These are phyloP conservation scores for Pongo pygmaeus DNA, from an alignment of 2,113 vertebrate species.

Conservation along the genomic window DNA sequence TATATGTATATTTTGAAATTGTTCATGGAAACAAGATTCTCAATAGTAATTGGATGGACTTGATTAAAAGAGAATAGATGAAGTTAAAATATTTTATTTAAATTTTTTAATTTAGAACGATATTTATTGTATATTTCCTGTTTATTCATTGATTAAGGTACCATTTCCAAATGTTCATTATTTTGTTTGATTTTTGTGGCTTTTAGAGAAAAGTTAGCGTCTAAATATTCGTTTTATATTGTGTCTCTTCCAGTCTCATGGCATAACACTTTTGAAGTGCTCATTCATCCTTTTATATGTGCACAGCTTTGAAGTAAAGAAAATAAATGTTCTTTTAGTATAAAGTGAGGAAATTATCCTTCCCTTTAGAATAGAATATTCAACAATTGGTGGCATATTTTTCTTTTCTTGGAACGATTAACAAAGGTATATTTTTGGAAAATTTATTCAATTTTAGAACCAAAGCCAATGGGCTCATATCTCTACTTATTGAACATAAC, in stretches of 20 bases:
- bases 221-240: not conserved
- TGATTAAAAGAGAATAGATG: not conserved
- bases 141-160: not conserved
- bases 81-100: not conserved
- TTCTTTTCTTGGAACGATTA: slow-evolving; percentile 34
- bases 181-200: not conserved
- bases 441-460: not conserved
- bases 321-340: not conserved
- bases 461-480: not conserved
- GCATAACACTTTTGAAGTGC: not conserved
- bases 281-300: not conserved
- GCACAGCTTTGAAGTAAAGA: not conserved
- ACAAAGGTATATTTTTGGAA: not conserved
- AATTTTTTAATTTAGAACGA: not conserved
- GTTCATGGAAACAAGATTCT: not conserved
- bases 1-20: not conserved
- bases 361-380: slow-evolving; percentile 9
- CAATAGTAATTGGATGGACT: not conserved
- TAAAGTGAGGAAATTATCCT: not conserved
- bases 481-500: slow-evolving; percentile 8
- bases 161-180: not conserved
- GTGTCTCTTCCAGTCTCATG: not conserved
- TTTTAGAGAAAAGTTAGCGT: not conserved
- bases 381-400: not conserved
- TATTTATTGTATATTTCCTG: not conserved